Evolutionary conservation across 2,113 vertebrate genomes (phyloP).

Genomic region (Ameiurus melas): DNA sequence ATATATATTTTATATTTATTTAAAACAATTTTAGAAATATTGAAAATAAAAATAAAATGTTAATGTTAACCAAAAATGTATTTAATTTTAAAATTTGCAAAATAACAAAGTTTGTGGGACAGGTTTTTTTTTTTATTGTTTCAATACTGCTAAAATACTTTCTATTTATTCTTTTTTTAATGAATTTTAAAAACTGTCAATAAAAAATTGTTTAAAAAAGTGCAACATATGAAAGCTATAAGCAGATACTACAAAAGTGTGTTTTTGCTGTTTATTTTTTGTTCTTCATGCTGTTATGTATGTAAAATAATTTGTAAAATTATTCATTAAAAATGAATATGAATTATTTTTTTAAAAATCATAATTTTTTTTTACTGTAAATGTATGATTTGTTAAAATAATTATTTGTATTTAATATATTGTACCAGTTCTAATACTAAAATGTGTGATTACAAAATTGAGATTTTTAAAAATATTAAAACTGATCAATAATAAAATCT

Average conservation of each 20-base stretch:
- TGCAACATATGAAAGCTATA: not conserved
- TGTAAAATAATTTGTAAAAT: not conserved
- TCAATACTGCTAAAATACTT: too few relatives aligned
- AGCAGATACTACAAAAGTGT: not conserved
- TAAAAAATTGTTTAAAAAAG: not conserved
- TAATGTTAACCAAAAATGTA: not conserved
- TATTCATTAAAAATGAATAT: not conserved
- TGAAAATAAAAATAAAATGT: not conserved
- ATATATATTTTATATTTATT: too few relatives aligned
- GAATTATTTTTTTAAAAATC: not conserved
- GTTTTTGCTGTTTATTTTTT: not conserved
- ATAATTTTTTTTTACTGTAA: not conserved
- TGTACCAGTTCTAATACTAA: not conserved
- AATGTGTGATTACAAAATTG: not conserved
- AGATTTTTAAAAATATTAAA: not conserved
- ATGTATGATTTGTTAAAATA: not conserved
- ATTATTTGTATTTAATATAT: not conserved
- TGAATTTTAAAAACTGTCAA: not conserved
- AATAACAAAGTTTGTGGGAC: not conserved
- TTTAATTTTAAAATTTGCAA: not conserved
- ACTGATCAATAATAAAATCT: not conserved
- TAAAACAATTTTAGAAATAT: too few relatives aligned
- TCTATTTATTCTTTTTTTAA: not conserved
- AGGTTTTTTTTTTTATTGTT: too few relatives aligned
- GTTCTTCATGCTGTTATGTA: not conserved